Evolutionary conservation across 2,797 vertebrate species (phyloP).

Genomic region (Gila robusta): DNA sequence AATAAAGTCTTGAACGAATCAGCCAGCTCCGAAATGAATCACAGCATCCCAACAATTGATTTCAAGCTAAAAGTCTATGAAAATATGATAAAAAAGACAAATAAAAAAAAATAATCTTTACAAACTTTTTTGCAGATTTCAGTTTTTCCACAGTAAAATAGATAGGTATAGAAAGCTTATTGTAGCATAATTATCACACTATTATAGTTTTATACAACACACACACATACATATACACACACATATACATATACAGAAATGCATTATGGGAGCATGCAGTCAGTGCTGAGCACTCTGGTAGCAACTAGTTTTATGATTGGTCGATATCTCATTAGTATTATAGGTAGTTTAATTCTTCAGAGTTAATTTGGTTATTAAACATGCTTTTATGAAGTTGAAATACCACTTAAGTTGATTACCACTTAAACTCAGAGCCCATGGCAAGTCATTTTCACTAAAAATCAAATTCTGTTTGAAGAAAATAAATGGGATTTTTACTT

Average conservation of each 20-base stretch:
- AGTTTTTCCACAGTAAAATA: too few species aligned
- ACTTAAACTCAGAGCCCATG: not conserved
- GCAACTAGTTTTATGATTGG: not conserved
- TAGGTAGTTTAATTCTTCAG: not conserved
- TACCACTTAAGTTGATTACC: not conserved
- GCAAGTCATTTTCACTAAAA: not conserved
- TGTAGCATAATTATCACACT: too few species aligned
- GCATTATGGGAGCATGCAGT: too few species aligned
- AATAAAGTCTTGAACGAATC: not conserved
- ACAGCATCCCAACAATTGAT: not conserved
- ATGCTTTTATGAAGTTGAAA: slow-evolving; percentile 6
- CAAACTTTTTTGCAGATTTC: too few species aligned
- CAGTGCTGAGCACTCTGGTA: too few species aligned
- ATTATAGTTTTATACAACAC: too few species aligned
- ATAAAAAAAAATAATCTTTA: too few species aligned
- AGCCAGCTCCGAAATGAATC: not conserved
- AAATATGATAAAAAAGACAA: not conserved
- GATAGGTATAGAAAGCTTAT: too few species aligned
- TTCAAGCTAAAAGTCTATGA: not conserved
- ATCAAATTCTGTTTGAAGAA: not conserved
- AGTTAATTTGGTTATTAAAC: slow-evolving; percentile 10
- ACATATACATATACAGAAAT: too few species aligned
- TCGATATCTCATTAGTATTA: slow-evolving; percentile 9
- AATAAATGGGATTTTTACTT: not conserved
- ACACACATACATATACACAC: too few species aligned